A percentile compares a stretch with the other conserved stretches of the same genome.
phyloP scores from a whole-genome alignment of 2,797 vertebrate genomes.

The Paedocypris micromegethes region DNA sequence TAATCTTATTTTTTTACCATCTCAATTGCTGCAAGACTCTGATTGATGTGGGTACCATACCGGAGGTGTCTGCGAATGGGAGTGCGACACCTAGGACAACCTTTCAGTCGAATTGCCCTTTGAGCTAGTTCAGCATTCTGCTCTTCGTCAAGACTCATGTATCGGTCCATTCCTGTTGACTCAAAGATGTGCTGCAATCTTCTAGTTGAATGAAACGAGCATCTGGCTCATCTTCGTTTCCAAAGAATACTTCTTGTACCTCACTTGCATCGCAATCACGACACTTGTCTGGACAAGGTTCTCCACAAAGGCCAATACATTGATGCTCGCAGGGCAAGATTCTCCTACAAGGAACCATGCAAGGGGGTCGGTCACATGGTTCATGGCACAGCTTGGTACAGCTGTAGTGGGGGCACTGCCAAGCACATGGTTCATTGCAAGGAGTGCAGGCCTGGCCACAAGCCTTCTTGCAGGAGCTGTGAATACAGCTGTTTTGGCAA shows the following conservation, averaged over 20 bases:
- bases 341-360: conserved; percentile 71
- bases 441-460: conserved; percentile 78
- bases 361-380: conserved; percentile 81
- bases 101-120: conserved; percentile 77
- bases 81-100: conserved; percentile 80
- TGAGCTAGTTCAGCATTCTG: conserved; percentile 45
- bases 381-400: conserved; percentile 84
- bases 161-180: conserved; percentile 76
- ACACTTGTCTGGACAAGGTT: conserved; percentile 84
- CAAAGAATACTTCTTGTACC: conserved; percentile 86
- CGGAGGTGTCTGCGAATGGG: conserved; percentile 85
- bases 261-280: conserved; percentile 76
- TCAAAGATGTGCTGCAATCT: conserved; percentile 85
- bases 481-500: conserved; percentile 84
- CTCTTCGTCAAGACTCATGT: conserved; percentile 68
- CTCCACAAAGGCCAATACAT: conserved; percentile 87
- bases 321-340: conserved; percentile 75
- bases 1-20: conserved; percentile 78
- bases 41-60: conserved; percentile 82
- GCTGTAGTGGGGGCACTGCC: conserved; percentile 78
- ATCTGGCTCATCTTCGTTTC: conserved; percentile 79
- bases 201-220: conserved; percentile 83
- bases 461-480: conserved; percentile 77
- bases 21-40: conserved; percentile 80
- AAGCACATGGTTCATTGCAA: conserved; percentile 80